These are phyloP conservation scores for Chrosomus eos DNA, from an alignment of 2,797 vertebrate genomes.

Conservation along the genomic window DNA sequence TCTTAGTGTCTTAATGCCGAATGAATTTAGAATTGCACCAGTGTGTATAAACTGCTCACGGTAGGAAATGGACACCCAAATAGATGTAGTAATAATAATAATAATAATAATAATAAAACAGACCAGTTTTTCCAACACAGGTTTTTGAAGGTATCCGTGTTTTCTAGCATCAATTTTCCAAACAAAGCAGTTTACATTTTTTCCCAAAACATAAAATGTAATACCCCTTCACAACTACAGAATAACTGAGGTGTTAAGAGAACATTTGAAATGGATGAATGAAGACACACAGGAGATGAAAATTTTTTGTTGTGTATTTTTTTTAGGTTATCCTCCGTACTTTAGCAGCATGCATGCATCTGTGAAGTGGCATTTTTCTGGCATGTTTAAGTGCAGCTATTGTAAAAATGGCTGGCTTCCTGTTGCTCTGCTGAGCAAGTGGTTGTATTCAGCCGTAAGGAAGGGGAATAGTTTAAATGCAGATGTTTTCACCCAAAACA, in stretches of 20 bases:
- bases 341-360: slow-evolving; percentile 63
- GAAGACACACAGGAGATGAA: slow-evolving; percentile 58
- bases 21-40: slow-evolving; percentile 70
- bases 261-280: not conserved
- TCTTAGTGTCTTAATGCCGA: slow-evolving; percentile 73
- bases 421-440: slow-evolving; percentile 83
- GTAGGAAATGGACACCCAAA: not conserved
- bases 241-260: slow-evolving; percentile 1
- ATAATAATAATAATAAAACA: not conserved
- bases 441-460: slow-evolving; percentile 83
- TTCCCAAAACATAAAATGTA: not conserved
- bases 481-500: slow-evolving; percentile 86
- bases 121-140: not conserved
- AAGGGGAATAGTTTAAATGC: slow-evolving; percentile 85
- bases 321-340: slow-evolving; percentile 60
- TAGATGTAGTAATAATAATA: not conserved
- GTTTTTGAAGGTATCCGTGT: not conserved
- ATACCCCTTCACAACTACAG: not conserved
- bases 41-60: slow-evolving; percentile 67
- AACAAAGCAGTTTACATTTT: not conserved
- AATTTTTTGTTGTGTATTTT: not conserved
- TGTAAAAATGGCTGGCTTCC: slow-evolving; percentile 83
- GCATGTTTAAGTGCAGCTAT: slow-evolving; percentile 78
- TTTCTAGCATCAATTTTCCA: not conserved
- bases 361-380: slow-evolving; percentile 70